These are phyloP conservation scores for Dendronephthya gigantea DNA, from an alignment of 64 coral and sea anemone species.

Conservation along the genomic window DNA sequence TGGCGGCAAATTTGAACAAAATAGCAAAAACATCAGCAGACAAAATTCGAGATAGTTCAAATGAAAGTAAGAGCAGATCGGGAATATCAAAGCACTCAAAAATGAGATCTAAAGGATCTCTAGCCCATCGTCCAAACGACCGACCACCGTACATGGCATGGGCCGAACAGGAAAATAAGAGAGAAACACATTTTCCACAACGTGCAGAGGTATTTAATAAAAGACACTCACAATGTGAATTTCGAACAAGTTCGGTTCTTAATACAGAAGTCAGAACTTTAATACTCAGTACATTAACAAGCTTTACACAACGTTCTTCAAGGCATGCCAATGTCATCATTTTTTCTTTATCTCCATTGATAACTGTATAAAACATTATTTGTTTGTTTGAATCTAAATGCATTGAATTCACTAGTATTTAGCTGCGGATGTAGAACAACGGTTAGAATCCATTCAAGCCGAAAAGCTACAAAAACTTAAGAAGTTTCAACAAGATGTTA, in stretches of 20 bases:
- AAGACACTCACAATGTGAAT: background rate
- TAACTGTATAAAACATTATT: too few species aligned
- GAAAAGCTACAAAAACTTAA: background rate
- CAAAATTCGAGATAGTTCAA: background rate
- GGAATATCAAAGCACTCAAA: background rate
- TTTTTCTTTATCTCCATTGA: too few species aligned
- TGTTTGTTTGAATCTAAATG: too few species aligned
- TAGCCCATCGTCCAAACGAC: background rate
- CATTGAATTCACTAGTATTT: background rate
- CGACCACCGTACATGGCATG: background rate
- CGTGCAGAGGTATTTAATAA: slow-evolving; percentile 12
- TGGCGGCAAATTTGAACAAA: slow-evolving; percentile 12
- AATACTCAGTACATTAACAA: too few species aligned
- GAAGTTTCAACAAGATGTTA: slow-evolving; percentile 2
- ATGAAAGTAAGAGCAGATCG: background rate
- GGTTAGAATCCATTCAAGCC: background rate
- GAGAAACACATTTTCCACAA: background rate
- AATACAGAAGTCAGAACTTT: too few species aligned
- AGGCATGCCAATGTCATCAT: too few species aligned
- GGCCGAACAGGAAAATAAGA: background rate
- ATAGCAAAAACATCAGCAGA: background rate
- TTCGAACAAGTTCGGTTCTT: too few species aligned
- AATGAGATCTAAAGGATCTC: background rate
- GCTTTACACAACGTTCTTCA: too few species aligned
- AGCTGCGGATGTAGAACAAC: background rate